phyloP scores from a whole-genome alignment of 2,888 invertebrate genomes.

The Ypsolopha scabrella region DNA sequence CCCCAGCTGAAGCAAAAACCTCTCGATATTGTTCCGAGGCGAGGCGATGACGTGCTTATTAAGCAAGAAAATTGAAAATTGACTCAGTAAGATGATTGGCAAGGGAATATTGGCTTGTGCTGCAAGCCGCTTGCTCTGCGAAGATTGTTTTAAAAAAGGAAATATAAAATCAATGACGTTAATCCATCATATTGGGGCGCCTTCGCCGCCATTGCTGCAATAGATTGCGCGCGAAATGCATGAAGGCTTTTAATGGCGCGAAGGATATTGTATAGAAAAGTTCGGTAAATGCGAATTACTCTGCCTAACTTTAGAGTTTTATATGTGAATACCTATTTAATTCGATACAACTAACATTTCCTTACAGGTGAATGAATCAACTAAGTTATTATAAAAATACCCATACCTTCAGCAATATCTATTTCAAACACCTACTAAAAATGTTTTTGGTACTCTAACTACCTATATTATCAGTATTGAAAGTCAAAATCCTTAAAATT shows the following conservation, averaged over 20 bases:
- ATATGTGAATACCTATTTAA: too few species aligned
- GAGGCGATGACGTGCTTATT: constrained; percentile 59
- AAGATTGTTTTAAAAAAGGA: constrained; percentile 35
- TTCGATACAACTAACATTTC: too few species aligned
- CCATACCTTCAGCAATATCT: too few species aligned
- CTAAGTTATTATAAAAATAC: too few species aligned
- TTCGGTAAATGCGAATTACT: too few species aligned
- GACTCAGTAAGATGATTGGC: constrained; percentile 63
- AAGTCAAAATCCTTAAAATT: too few species aligned
- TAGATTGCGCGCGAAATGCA: constrained; percentile 12
- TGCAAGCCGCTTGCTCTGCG: constrained; percentile 33
- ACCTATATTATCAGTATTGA: too few species aligned
- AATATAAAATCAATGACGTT: constrained; percentile 39
- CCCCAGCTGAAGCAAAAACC: constrained; percentile 4
- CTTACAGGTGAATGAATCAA: too few species aligned
- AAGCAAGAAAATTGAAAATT: constrained; percentile 65
- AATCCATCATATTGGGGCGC: constrained; percentile 52
- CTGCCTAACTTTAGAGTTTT: too few species aligned
- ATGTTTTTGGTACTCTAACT: too few species aligned
- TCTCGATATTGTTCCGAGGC: constrained; percentile 43
- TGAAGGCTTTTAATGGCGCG: constrained; percentile 7
- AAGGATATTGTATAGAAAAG: too few species aligned
- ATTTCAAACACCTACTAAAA: too few species aligned
- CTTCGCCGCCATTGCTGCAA: constrained; percentile 7
- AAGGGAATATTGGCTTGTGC: constrained; percentile 62